Base-by-base conservation (phyloP, 2,888 invertebrate genomes). In the Iselma pallidipennis region DNA sequence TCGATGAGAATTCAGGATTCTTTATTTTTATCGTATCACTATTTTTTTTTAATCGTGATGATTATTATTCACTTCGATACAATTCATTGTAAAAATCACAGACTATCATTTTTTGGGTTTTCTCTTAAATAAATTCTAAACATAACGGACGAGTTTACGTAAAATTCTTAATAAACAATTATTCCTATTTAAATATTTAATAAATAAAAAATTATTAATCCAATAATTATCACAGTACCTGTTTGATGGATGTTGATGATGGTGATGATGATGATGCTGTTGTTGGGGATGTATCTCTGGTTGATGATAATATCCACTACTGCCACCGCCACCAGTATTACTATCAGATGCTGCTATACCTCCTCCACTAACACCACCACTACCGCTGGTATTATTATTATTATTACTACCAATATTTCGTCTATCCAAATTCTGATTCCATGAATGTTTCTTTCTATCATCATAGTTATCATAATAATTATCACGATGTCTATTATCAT, bases 241-340 rank as follows among this genome's bases (percentile, higher is more conserved):
- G 68, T 68, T 68, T 59, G 66, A 58, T 21, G 57, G 55, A 50
- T 52, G 61, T 16, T 42, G 62, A 57, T 55, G 63, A 26, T 67
- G 63, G 37, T 65, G 66, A 33, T 63, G 63, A 48, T 66, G n/a
- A 69, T 60, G 49, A 76, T 75, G 61, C 72, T 69, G 10, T 74
- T 74, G 21, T 73, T 71, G 16, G 74, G 74, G 51, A 66, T 67
- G 51, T 71, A 72, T 19, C 76, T 45, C 29, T 63, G 56, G 45
- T 45, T 45, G 37, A 25, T 33, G 54, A 54, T 54, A 54, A 54
- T 54, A 54, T 23, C 54, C 31, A 42, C 10, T 42, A 31, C 6
- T 28, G 3, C 51, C 25, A 9, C 51, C 25, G 19, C 51, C 19
- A 29, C 31, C 49, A 23, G 21, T 52, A 31, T 29, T 52, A 23